Base-by-base conservation (phyloP, 92 coral and sea anemone genomes). In the Parazoanthus atlanticus region DNA sequence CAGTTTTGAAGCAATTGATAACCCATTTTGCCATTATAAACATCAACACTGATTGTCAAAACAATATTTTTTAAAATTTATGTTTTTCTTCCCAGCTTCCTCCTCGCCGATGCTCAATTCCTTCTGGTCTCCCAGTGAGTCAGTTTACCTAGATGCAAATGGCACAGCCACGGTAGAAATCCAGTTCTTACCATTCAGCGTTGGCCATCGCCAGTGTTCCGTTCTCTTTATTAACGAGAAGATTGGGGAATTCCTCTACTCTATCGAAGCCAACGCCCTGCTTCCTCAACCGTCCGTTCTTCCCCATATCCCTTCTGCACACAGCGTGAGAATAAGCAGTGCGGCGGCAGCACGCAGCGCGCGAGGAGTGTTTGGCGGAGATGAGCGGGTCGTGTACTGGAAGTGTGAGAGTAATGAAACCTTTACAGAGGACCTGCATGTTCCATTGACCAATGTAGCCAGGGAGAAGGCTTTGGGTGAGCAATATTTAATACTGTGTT, bases 301-400 rank as follows among this genome's bases (percentile, higher is more conserved):
- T 78, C 99, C 98, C 28, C 91, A 90, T 70, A 92, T 84, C 32
- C 94, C 95, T 32, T 97, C 98, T 15, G 91, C 96, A 31, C 98
- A 93, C 88, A 97, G 97, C 86, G 89, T 95, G 64, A 88, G 99
- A 64, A 92, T 97, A 74, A 97, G 98, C 74, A 97, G 99, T 70
- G 95, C 97, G 25, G 95, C 98, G 12, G 99, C 98, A 9, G 99
- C 99, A 5, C 90, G 94, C 40, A 90, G 93, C 31, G 94, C 98
- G 75, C 92, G 96, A 76, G 99, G 99, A 75, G 79, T 86, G 58
- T 97, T 94, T 89, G 99, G 99, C 69, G 99, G 99, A 0, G 95
- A 97, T 65, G 99, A 97, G 67, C 89, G 99, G 41, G 97, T 97
- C 61, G 94, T 95, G 64, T 97, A 97, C 95, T 97, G 99, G 99